phyloP scores from a whole-genome alignment of 2,797 vertebrate genomes.

The Podargus strigoides region DNA sequence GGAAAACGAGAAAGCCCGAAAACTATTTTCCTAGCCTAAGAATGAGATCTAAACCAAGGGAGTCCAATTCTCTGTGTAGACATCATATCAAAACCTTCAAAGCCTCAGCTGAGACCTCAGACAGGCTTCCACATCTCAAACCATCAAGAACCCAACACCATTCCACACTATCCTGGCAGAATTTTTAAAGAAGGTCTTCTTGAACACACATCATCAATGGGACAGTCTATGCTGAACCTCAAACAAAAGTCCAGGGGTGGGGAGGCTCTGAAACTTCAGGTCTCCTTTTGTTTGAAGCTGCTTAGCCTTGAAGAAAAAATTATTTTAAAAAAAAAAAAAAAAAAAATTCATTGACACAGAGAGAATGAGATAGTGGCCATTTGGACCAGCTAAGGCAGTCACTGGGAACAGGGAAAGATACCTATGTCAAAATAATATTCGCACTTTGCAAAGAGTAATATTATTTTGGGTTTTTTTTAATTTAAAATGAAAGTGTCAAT shows the following conservation, averaged over 20 bases:
- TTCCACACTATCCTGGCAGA: too few relatives aligned
- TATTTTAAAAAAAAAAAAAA: too few relatives aligned
- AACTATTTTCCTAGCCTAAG: background rate
- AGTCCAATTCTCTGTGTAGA: background rate
- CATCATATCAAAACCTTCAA: too few relatives aligned
- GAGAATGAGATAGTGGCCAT: background rate
- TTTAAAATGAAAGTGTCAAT: background rate
- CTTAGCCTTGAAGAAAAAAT: background rate
- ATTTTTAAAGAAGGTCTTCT: too few relatives aligned
- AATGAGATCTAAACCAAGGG: background rate
- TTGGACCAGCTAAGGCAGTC: background rate
- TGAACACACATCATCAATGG: too few relatives aligned
- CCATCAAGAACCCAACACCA: too few relatives aligned
- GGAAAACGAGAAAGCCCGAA: background rate
- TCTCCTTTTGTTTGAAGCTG: background rate
- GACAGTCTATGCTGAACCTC: background rate
- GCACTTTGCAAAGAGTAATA: background rate
- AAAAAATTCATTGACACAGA: background rate
- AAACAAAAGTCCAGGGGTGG: background rate
- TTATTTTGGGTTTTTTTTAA: background rate
- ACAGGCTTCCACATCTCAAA: too few relatives aligned
- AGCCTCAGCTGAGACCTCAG: too few relatives aligned
- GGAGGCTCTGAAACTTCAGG: background rate
- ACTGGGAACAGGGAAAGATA: background rate
- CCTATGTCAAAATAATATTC: background rate